Base-by-base conservation (phyloP, 1,140 invertebrate species). In the Psix sp. region DNA sequence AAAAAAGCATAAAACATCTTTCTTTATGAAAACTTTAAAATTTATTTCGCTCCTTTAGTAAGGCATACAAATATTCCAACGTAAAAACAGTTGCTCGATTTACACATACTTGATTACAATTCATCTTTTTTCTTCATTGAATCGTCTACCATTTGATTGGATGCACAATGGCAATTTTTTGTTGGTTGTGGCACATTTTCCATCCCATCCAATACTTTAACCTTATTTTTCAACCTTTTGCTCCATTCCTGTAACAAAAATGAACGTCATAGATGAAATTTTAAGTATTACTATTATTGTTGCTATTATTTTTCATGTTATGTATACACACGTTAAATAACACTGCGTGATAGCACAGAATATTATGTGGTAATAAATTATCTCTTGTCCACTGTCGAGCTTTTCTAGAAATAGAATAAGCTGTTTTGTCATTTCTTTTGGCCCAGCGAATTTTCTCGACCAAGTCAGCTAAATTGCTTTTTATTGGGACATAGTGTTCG, bases 271-370 rank as follows among this genome's bases (percentile, higher is more conserved):
- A 29, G n/a, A 7, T 2, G n/a, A 35, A 35, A 2, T 13, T 3
- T 35, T 35, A 13, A 13, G 2, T 35, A 35, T 35, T n/a, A n/a
- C n/a, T n/a, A n/a, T 13, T 3, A 35, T 35, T 6, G 10, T n/a
- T n/a, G 2, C 6, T 3, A 35, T 33, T 33, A 33, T 33, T 24
- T 24, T 14, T 29, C 42, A 15, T 52, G 10, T 35, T 29, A 43
- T 31, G 10, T 26, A 35, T 40, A 81, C 82, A 86, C 84, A 94
- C 93, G 77, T 92, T 86, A 74, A 98, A 92, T 38, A 97, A 87
- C 56, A 91, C 84, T 21, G 91, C 91, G 88, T 98, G 92, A 85
- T 98, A 99, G 82, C 97, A 98, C 81, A 96, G 92, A 31, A 98
- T 91, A 84, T 98, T 88, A 59, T 92, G 90, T 5, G 97, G 95